Conservation (phyloP, 2,797 vertebrate genomes). For the Avahi laniger region DNA sequence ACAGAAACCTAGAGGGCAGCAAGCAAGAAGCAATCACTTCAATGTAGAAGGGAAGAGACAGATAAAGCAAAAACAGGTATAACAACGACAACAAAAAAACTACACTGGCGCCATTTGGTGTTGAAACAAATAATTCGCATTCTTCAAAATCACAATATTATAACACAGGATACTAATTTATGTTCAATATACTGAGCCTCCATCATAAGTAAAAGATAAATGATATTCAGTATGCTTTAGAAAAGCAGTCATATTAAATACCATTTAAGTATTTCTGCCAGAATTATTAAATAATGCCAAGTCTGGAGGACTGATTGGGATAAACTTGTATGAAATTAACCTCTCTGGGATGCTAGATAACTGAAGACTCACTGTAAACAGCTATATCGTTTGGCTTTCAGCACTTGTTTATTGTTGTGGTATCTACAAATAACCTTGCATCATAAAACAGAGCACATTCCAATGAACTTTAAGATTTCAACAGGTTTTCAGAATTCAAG, state of each 20-base stretch:
- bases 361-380: background rate
- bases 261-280: background rate
- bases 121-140: background rate
- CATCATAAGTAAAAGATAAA: slow-evolving; percentile 22
- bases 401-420: background rate
- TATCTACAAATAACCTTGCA: slow-evolving; percentile 17
- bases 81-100: background rate
- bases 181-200: background rate
- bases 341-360: background rate
- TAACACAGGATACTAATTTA: background rate
- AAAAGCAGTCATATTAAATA: slow-evolving; percentile 30
- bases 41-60: background rate
- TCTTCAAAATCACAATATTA: background rate
- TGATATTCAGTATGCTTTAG: background rate
- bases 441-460: background rate
- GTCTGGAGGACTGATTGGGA: background rate
- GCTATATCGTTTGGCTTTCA: background rate
- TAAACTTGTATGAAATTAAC: slow-evolving; percentile 9
- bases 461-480: background rate
- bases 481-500: background rate
- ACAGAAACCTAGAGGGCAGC: background rate
- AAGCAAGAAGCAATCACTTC: background rate
- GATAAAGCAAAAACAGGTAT: background rate
- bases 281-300: background rate
- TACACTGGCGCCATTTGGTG: background rate